Conservation (phyloP, 2,888 invertebrate species). For the Gymnoscelis rufifasciata region DNA sequence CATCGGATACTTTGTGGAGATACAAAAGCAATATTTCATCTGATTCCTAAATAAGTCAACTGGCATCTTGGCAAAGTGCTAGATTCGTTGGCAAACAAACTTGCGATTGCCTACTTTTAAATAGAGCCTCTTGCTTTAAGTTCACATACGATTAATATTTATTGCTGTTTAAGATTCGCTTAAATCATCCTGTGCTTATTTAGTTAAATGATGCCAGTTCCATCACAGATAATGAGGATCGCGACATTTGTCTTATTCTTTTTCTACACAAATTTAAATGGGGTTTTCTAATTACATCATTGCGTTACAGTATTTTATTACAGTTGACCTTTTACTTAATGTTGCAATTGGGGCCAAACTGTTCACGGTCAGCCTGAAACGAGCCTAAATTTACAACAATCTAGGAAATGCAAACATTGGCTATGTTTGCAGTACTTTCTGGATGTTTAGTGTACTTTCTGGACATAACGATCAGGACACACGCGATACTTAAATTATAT, state of each 20-base stretch:
- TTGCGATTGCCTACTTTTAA: slow-evolving; percentile 20
- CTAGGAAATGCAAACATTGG: slow-evolving; percentile 3
- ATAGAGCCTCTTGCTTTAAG: neutral
- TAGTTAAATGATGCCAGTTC: too few species aligned
- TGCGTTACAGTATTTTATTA: neutral
- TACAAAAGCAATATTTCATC: slow-evolving; percentile 29
- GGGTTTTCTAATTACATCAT: neutral
- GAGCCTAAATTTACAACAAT: slow-evolving; percentile 14
- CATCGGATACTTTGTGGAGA: slow-evolving; percentile 24
- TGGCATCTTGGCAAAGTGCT: slow-evolving; percentile 32
- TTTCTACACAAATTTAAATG: too few species aligned
- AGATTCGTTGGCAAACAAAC: slow-evolving; percentile 26
- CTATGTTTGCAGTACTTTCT: too few species aligned
- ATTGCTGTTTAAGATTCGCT: too few species aligned
- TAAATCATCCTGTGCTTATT: too few species aligned
- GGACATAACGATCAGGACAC: slow-evolving; percentile 1
- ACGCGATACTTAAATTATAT: neutral
- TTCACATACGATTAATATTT: too few species aligned
- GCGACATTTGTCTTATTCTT: too few species aligned
- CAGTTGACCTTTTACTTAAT: neutral
- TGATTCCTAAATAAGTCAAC: slow-evolving; percentile 23
- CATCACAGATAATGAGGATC: too few species aligned
- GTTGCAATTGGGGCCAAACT: slow-evolving; percentile 3
- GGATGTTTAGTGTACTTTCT: neutral
- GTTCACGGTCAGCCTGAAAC: slow-evolving; percentile 9